Conservation (phyloP, 1,140 invertebrate species). For the Drosophila simulans region DNA sequence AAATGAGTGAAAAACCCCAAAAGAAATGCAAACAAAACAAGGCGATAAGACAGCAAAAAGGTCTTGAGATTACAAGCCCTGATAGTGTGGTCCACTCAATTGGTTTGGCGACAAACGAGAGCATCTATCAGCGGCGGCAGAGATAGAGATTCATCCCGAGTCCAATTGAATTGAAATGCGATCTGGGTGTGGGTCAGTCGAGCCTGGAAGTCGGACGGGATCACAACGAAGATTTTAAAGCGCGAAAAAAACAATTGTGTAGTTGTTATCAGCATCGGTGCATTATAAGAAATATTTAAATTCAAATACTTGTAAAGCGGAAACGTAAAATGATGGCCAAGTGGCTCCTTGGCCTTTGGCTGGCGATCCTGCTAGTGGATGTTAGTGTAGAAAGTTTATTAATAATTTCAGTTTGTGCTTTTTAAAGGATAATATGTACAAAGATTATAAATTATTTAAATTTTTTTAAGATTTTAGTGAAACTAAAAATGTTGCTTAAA, state of each 20-base stretch:
- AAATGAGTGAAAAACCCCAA: conserved; percentile 54
- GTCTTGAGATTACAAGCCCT: conserved; percentile 57
- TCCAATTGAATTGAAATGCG: conserved; percentile 47
- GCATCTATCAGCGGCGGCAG: conserved; percentile 25
- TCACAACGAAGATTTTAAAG: conserved; percentile 29
- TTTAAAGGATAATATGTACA: neutral
- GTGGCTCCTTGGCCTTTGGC: conserved; percentile 29
- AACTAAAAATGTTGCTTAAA: too few species aligned
- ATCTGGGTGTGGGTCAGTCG: conserved; percentile 43
- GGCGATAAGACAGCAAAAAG: conserved; percentile 56
- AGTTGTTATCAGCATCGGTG: conserved; percentile 32
- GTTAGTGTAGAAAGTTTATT: conserved; percentile 19
- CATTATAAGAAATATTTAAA: conserved; percentile 2
- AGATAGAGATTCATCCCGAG: conserved; percentile 40
- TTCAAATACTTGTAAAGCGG: conserved; percentile 1
- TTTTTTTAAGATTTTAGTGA: too few species aligned
- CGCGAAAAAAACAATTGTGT: conserved; percentile 2
- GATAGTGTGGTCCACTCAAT: conserved; percentile 62
- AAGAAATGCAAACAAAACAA: conserved; percentile 49
- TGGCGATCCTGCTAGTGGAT: conserved; percentile 30
- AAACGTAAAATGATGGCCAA: conserved; percentile 22
- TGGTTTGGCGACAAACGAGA: conserved; percentile 32
- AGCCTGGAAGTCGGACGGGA: conserved; percentile 43
- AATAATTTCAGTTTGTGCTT: neutral
- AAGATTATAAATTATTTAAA: too few species aligned